Conservation (phyloP, 2,113 vertebrate genomes). For the Charadrius vociferus region DNA sequence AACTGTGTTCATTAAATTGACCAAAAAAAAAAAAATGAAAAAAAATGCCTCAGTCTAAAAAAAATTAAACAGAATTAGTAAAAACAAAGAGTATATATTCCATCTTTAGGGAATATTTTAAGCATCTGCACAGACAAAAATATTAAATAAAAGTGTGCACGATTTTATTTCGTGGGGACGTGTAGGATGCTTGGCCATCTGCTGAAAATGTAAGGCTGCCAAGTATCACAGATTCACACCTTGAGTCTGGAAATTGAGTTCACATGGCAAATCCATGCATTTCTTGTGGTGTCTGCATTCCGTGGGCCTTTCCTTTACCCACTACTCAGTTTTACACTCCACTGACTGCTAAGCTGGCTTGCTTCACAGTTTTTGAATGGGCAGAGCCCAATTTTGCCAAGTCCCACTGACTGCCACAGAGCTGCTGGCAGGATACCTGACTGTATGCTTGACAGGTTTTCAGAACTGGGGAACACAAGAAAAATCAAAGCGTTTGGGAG, state of each 20-base stretch:
- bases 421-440: background rate
- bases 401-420: background rate
- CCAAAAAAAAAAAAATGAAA: too few relatives aligned
- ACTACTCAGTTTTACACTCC: background rate
- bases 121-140: background rate
- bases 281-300: background rate
- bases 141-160: background rate
- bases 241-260: background rate
- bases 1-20: background rate
- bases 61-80: background rate
- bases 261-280: background rate
- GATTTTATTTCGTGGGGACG: background rate
- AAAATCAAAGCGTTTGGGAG: background rate
- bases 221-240: constrained; percentile 30
- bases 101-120: background rate
- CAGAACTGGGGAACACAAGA: background rate
- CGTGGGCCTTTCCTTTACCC: background rate
- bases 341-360: background rate
- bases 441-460: background rate
- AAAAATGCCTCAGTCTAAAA: background rate
- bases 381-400: background rate
- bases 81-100: background rate
- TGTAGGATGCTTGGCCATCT: background rate
- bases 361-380: background rate
- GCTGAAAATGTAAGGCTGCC: background rate